Conservation (phyloP, 1,140 invertebrate genomes). For the Dicyema japonicum region DNA sequence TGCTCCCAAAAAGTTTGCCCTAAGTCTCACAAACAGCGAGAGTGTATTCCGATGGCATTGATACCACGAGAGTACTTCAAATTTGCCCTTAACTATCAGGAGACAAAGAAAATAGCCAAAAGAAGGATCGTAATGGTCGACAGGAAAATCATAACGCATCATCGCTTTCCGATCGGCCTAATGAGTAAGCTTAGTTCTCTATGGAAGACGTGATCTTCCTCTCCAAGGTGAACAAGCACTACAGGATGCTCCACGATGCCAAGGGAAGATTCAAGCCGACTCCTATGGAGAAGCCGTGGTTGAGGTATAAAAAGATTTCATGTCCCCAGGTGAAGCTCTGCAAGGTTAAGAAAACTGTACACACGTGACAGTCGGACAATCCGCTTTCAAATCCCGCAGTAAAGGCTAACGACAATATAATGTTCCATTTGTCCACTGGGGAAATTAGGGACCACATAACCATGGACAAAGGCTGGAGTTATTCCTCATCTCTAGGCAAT, state of each 20-base stretch:
- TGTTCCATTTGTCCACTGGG: slow-evolving; percentile 57
- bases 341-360: too few relatives aligned
- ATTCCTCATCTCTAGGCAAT: too few relatives aligned
- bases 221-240: slow-evolving; percentile 82
- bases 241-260: slow-evolving; percentile 86
- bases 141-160: slow-evolving; percentile 78
- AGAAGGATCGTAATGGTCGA: slow-evolving; percentile 32
- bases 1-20: slow-evolving; percentile 93
- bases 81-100: slow-evolving; percentile 75
- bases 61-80: slow-evolving; percentile 83
- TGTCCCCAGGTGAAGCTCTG: too few relatives aligned
- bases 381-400: slow-evolving; percentile 78
- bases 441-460: slow-evolving; percentile 94
- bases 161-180: slow-evolving; percentile 78
- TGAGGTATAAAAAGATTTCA: too few relatives aligned
- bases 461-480: slow-evolving; percentile 81
- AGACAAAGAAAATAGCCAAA: slow-evolving; percentile 89
- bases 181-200: slow-evolving; percentile 45
- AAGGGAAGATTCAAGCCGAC: slow-evolving; percentile 91
- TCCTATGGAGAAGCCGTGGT: too few relatives aligned
- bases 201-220: slow-evolving; percentile 90
- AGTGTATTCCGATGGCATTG: slow-evolving; percentile 72
- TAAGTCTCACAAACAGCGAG: slow-evolving; percentile 79
- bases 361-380: slow-evolving; percentile 91
- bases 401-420: slow-evolving; percentile 80